A percentile compares a stretch with the other conserved stretches of the same genome.
These are phyloP conservation scores for Phalangium opilio DNA, from an alignment of 2,888 invertebrate genomes.

Conservation along the genomic window DNA sequence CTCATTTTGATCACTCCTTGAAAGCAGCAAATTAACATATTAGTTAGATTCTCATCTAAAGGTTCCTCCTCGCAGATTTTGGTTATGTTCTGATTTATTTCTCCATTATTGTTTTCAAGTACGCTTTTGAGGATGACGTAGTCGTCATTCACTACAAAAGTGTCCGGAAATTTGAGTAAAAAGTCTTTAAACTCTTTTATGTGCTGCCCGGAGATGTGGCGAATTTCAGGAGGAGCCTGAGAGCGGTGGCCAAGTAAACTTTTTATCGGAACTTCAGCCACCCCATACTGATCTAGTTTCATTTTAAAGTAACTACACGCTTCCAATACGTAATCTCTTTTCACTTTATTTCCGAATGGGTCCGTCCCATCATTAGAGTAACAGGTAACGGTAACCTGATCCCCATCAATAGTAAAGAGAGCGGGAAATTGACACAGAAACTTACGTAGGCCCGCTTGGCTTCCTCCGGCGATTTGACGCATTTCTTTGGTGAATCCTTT, in stretches of 20 bases:
- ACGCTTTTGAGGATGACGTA: conserved; percentile 54
- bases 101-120: conserved; percentile 21
- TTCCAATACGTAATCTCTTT: conserved; percentile 75
- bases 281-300: conserved; percentile 87
- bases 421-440: conserved; percentile 93
- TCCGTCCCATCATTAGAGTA: conserved; percentile 19
- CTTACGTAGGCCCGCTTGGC: conserved; percentile 89
- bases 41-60: conserved; percentile 22
- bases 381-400: conserved; percentile 35
- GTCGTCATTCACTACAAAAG: conserved; percentile 65
- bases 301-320: conserved; percentile 94
- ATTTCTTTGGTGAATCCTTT: conserved; percentile 95
- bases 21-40: conserved; percentile 21
- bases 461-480: conserved; percentile 51
- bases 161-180: conserved; percentile 62
- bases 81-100: conserved; percentile 16
- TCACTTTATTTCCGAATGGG: conserved; percentile 9
- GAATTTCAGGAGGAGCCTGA: conserved; percentile 82
- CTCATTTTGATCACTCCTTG: conserved; percentile 18
- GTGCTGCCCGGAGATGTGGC: conserved; percentile 87
- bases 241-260: conserved; percentile 78
- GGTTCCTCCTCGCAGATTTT: conserved; percentile 22
- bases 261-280: conserved; percentile 91
- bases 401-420: conserved; percentile 84
- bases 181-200: conserved; percentile 88